Evolutionary conservation across 2,113 vertebrate species (phyloP), one percentile per base, ranked within the genome.

Genomic region (Cricetomys ansorgei): DNA sequence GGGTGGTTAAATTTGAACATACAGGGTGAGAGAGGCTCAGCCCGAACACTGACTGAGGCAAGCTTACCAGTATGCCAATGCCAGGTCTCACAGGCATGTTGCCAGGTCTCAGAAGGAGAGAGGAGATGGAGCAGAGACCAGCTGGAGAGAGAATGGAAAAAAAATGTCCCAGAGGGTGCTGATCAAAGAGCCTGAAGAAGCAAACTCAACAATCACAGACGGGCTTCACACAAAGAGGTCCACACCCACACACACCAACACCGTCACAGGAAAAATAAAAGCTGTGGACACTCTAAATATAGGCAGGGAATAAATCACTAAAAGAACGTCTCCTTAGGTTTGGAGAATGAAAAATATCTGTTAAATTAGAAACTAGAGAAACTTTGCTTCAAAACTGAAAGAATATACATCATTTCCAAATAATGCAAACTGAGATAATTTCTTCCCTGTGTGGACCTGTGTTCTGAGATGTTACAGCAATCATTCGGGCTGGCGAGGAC

Each of bases 21-120:
- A 31, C 6, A n/a, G n/a, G 0, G 16, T 6, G 5, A 5, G 0
- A 19, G 89, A n/a, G 67, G 12, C 9, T 65, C 75, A 27, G 9
- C 8, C 37, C 16, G 43, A 31, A 53, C 62, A 31, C 1, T 64
- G 29, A 19, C 7, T 1, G 12, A 31, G 13, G 2, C 65, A 67
- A 37, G 17, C 80, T 21, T 53, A 8, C 17, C 45, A 1, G 1
- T 2, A 29, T 0, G 21, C 43, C 23, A 13, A 0, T 0, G 2
- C 9, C 45, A 21, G 15, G 6, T 3, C 11, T 16, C 21, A 13
- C 0, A 17, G 16, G 9, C 48, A 0, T 0, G 5, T 1, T 17
- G 13, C n/a, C 27, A 2, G 40, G 37, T 12, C 3, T 1, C 2
- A 59, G 88, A 5, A 59, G 2, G 21, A 48, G 53, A 43, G 16